A percentile compares a stretch with the other conserved stretches of the same genome.
phyloP scores from a whole-genome alignment of 2,797 vertebrate genomes.

The Sorex maritimensis region DNA sequence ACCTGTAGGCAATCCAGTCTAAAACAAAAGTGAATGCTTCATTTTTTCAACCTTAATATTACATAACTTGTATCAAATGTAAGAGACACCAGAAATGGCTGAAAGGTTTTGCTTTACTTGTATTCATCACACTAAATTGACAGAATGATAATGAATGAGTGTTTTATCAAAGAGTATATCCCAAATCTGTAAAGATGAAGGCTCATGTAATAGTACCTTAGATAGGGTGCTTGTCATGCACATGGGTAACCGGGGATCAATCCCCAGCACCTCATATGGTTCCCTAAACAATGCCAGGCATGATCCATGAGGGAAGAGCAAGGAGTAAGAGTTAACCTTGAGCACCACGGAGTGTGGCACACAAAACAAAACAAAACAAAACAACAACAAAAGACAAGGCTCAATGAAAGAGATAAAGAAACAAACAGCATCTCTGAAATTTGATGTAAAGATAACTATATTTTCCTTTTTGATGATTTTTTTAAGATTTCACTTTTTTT shows the following conservation, averaged over 20 bases:
- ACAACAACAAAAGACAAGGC: no score
- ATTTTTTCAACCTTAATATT: not conserved
- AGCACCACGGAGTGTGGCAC: no score
- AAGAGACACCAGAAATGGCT: not conserved
- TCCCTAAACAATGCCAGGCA: no score
- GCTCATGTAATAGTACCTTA: not conserved
- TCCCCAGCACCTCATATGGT: no score
- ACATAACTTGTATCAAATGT: not conserved
- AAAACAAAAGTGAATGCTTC: not conserved
- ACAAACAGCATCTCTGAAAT: not conserved
- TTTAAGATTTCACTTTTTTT: constrained; percentile 34
- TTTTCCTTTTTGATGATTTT: not conserved
- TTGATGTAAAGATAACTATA: not conserved
- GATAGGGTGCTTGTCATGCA: no score
- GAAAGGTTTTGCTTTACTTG: not conserved
- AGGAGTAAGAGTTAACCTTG: no score
- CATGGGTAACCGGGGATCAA: no score
- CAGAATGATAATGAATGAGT: not conserved
- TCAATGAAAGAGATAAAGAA: not conserved
- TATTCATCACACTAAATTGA: constrained; percentile 1
- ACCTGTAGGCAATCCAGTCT: not conserved
- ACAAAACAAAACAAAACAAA: no score
- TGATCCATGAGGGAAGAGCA: no score
- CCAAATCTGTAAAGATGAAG: constrained; percentile 8
- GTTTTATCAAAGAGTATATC: constrained; percentile 40